Percentiles rank a stretch among this genome's conserved stretches.
These are phyloP conservation scores for Caenorhabditis latens DNA, from an alignment of 1,140 invertebrate genomes.

Conservation along the genomic window DNA sequence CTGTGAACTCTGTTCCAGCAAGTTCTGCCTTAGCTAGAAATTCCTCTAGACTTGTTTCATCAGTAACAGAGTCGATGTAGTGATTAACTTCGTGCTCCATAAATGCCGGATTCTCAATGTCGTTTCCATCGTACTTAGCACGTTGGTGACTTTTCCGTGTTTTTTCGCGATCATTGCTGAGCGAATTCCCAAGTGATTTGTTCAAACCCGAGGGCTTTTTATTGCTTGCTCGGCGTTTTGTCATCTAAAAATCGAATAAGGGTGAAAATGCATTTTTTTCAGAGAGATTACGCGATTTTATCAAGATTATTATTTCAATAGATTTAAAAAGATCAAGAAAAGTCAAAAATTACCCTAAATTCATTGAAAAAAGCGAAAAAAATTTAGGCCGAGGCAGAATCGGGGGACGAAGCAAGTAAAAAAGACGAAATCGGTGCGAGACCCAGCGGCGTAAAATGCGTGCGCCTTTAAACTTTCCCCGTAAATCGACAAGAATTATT, in stretches of 20 bases:
- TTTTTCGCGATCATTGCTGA: constrained; percentile 69
- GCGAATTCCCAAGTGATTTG: constrained; percentile 74
- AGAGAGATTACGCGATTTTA: not conserved
- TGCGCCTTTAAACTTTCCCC: constrained; percentile 30
- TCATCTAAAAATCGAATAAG: constrained; percentile 67
- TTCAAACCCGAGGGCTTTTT: constrained; percentile 71
- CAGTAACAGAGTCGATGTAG: constrained; percentile 83
- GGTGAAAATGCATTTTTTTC: not conserved
- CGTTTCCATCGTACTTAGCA: constrained; percentile 65
- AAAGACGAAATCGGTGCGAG: constrained; percentile 7
- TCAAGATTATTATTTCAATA: not conserved
- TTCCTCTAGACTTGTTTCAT: constrained; percentile 93
- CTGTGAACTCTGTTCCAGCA: constrained; percentile 89
- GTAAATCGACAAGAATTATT: not conserved
- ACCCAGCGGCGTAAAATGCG: not conserved
- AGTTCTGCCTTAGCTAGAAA: constrained; percentile 93
- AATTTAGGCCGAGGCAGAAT: constrained; percentile 24
- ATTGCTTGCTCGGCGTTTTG: constrained; percentile 73
- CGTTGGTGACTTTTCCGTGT: constrained; percentile 61
- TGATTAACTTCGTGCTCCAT: constrained; percentile 68
- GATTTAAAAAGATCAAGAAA: not conserved
- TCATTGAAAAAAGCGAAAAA: constrained; percentile 8
- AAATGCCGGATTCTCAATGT: constrained; percentile 65
- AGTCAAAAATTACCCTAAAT: not conserved
- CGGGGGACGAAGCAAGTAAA: not conserved